These are phyloP conservation scores for Cyanoramphus novaezelandiae DNA, from an alignment of 2,113 vertebrate species.

Conservation along the genomic window DNA sequence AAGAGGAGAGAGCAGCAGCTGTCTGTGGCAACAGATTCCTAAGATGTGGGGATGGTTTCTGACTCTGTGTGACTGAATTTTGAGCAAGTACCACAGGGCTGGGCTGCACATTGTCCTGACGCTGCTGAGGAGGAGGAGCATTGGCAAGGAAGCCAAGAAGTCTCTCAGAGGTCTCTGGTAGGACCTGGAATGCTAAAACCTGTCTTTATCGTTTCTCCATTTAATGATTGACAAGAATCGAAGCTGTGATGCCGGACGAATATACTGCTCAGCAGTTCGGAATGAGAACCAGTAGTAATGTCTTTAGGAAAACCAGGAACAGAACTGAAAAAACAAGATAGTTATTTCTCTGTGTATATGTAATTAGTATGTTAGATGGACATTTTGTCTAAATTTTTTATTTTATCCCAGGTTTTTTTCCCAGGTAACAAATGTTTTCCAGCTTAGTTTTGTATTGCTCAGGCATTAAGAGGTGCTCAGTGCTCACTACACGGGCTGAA, in stretches of 20 bases:
- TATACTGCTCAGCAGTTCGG: not conserved
- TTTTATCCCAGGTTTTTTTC: not conserved
- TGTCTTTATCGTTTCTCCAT: not conserved
- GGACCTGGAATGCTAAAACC: not conserved
- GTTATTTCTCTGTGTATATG: not conserved
- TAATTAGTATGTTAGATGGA: not conserved
- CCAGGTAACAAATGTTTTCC: not conserved
- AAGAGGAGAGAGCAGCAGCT: not conserved
- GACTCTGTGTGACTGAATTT: not conserved
- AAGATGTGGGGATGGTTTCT: not conserved
- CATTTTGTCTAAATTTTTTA: not conserved
- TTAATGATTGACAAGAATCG: not conserved
- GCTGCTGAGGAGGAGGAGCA: not conserved
- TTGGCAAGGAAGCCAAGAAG: not conserved
- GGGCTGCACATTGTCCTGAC: rapidly evolving
- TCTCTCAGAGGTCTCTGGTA: not conserved
- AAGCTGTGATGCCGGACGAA: not conserved
- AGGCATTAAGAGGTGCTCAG: not conserved
- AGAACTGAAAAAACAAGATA: not conserved
- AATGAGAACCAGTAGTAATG: not conserved
- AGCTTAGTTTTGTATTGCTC: not conserved
- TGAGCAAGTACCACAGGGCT: not conserved
- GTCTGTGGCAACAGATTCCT: not conserved
- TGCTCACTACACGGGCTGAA: not conserved
- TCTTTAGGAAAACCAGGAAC: not conserved